Conservation (phyloP, 2,888 invertebrate species). For the Schizotus pectinicornis region DNA sequence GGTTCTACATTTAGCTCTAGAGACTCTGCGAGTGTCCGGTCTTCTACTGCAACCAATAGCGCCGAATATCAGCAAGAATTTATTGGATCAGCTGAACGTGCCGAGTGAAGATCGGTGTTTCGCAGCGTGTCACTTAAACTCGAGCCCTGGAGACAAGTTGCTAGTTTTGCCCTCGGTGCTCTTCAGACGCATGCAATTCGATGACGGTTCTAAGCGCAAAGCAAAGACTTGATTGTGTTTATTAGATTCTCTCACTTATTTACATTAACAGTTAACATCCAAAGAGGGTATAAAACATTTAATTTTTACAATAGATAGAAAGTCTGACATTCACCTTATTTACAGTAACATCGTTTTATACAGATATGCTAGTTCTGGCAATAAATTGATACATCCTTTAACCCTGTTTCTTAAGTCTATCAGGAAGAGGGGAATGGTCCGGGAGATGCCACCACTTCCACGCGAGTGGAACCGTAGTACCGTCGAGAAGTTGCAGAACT, state of each 20-base stretch:
- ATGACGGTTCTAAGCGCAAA: slow-evolving; percentile 31
- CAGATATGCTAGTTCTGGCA: background rate
- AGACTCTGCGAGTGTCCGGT: slow-evolving; percentile 79
- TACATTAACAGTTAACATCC: slow-evolving; percentile 41
- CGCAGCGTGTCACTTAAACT: slow-evolving; percentile 35
- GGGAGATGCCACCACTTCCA: slow-evolving; percentile 17
- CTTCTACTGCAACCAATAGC: slow-evolving; percentile 87
- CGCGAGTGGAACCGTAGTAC: slow-evolving; percentile 8
- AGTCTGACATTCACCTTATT: slow-evolving; percentile 34
- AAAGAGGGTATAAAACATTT: slow-evolving; percentile 50
- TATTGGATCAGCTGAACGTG: slow-evolving; percentile 74
- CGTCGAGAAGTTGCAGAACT: background rate
- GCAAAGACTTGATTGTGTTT: slow-evolving; percentile 14
- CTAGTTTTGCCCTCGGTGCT: slow-evolving; percentile 41
- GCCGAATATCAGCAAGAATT: slow-evolving; percentile 71
- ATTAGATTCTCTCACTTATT: slow-evolving; percentile 30
- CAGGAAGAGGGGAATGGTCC: slow-evolving; percentile 13
- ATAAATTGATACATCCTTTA: slow-evolving; percentile 17
- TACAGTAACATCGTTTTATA: slow-evolving; percentile 22
- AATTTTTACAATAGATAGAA: slow-evolving; percentile 38
- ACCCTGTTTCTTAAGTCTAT: slow-evolving; percentile 35
- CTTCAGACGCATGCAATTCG: slow-evolving; percentile 49
- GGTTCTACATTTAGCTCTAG: slow-evolving; percentile 83
- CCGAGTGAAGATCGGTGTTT: slow-evolving; percentile 60
- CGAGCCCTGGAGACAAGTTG: background rate